Percentiles rank a stretch among this genome's conserved stretches.
Evolutionary conservation across 1,140 invertebrate species (phyloP).

Genomic region (Drosophila neocordata): DNA sequence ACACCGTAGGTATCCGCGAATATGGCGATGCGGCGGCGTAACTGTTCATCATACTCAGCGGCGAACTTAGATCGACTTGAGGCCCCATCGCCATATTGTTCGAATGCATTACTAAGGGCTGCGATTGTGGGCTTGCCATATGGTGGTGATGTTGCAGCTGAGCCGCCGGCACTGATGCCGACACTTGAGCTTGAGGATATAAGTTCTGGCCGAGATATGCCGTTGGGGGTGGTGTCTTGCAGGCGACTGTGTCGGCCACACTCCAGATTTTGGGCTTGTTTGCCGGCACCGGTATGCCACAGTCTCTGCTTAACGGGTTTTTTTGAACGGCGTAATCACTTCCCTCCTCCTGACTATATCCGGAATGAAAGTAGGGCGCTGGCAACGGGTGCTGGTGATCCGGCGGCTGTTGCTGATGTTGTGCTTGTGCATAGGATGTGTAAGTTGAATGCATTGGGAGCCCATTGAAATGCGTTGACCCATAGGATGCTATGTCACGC

Average conservation of each 20-base stretch:
- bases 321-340: constrained; percentile 88
- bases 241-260: constrained; percentile 97
- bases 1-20: constrained; percentile 81
- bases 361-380: constrained; percentile 59
- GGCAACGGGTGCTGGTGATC: constrained; percentile 22
- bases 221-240: constrained; percentile 93
- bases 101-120: constrained; percentile 7
- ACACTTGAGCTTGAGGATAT: constrained; percentile 52
- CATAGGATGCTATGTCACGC: constrained; percentile 59
- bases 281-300: constrained; percentile 92
- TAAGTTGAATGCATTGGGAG: neutral
- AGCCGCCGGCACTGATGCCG: constrained; percentile 38
- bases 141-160: constrained; percentile 30
- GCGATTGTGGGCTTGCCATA: constrained; percentile 6
- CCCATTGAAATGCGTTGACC: constrained; percentile 41
- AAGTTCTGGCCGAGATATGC: constrained; percentile 81
- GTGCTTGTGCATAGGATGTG: constrained; percentile 53
- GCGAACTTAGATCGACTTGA: constrained; percentile 70
- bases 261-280: constrained; percentile 99
- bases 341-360: constrained; percentile 72
- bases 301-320: constrained; percentile 85
- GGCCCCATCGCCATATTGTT: constrained; percentile 46
- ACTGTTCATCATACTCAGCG: constrained; percentile 81
- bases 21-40: constrained; percentile 81
- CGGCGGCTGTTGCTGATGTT: constrained; percentile 54